Evolutionary conservation across 1,140 invertebrate species (phyloP).

Genomic region (Scylla paramamosain): DNA sequence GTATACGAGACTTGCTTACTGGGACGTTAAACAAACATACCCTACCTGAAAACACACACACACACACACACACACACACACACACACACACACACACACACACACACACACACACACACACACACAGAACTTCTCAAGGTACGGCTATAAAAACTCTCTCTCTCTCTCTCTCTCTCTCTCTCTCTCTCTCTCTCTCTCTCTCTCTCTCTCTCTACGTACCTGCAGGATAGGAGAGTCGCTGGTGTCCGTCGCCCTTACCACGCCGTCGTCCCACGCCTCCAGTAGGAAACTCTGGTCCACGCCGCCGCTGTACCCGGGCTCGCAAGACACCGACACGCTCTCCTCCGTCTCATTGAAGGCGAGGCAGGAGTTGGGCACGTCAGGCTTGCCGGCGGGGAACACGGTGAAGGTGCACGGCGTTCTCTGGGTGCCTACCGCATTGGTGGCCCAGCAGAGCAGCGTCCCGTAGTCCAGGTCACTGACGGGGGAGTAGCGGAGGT

Average conservation of each 20-base stretch:
- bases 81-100: conserved; percentile 26
- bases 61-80: conserved; percentile 29
- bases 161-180: not conserved
- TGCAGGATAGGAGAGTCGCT: conserved; percentile 66
- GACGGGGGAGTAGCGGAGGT: conserved; percentile 78
- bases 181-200: not conserved
- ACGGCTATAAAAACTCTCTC: not conserved
- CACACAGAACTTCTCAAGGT: no score
- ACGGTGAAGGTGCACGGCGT: conserved; percentile 91
- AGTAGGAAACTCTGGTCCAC: conserved; percentile 90
- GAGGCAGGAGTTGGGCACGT: conserved; percentile 72
- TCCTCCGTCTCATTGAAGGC: conserved; percentile 75
- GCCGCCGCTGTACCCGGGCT: conserved; percentile 90
- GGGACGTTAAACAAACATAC: no score
- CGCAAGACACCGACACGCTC: conserved; percentile 87
- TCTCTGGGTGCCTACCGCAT: conserved; percentile 88
- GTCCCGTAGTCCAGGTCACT: conserved; percentile 79
- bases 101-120: not conserved
- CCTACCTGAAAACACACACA: not conserved
- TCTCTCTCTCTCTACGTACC: conserved; percentile 45
- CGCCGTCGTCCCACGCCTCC: conserved; percentile 83
- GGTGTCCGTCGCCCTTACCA: conserved; percentile 68
- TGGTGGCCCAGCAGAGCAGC: conserved; percentile 87
- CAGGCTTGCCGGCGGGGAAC: conserved; percentile 88
- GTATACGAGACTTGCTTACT: no score